These are phyloP conservation scores for Phalacrocorax pelagicus DNA, from an alignment of 2,113 vertebrate genomes.

Conservation along the genomic window DNA sequence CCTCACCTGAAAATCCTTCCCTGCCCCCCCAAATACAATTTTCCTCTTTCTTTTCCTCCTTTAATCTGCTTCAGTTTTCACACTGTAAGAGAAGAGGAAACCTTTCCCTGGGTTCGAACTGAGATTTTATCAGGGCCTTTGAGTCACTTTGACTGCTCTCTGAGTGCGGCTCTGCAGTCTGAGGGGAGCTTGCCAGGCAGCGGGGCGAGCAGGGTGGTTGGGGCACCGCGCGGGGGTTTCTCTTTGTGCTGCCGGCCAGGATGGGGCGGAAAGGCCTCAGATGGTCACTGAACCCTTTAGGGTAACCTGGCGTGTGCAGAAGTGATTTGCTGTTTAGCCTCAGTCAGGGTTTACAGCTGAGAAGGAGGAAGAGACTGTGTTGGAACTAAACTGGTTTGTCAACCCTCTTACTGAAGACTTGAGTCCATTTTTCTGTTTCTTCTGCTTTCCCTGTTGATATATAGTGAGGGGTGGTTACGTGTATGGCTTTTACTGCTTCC, in stretches of 20 bases:
- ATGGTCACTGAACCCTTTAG: neutral
- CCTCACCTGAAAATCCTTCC: neutral
- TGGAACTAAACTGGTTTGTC: neutral
- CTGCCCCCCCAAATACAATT: neutral
- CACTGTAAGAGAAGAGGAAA: neutral
- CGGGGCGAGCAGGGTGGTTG: neutral
- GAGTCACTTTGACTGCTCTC: neutral
- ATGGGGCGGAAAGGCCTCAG: neutral
- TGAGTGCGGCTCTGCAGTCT: neutral
- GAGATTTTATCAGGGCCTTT: neutral
- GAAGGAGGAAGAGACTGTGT: neutral
- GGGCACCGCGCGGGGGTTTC: fast-evolving
- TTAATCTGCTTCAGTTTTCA: neutral
- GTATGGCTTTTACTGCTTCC: neutral
- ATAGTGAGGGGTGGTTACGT: neutral
- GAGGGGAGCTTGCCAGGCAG: neutral
- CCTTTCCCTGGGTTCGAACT: neutral
- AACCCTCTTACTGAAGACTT: neutral
- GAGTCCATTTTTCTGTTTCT: neutral
- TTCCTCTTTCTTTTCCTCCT: neutral
- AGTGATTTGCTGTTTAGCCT: neutral
- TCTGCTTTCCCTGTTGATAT: neutral
- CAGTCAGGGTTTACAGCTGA: neutral
- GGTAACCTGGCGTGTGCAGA: neutral
- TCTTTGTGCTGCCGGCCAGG: neutral